A percentile compares a stretch with the other conserved stretches of the same genome.
These are phyloP conservation scores for Scaptodrosophila lebanonensis DNA, from an alignment of 1,140 invertebrate genomes.

Conservation along the genomic window DNA sequence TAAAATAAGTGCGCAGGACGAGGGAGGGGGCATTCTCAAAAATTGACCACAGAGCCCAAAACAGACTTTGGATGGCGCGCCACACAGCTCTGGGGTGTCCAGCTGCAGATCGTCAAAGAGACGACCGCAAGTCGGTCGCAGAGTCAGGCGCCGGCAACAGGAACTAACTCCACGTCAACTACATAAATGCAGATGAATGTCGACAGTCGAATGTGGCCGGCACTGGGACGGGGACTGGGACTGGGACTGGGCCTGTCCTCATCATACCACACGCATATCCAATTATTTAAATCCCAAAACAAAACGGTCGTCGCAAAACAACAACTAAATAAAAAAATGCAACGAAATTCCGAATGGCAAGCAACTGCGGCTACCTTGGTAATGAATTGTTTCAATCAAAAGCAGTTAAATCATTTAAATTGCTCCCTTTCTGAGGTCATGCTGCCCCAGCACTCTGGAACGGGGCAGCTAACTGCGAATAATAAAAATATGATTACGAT, in stretches of 20 bases:
- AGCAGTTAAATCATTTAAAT: constrained; percentile 69
- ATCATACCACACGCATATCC: constrained; percentile 69
- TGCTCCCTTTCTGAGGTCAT: constrained; percentile 7
- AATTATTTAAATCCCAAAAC: constrained; percentile 71
- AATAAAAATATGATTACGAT: constrained; percentile 76
- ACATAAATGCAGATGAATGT: constrained; percentile 55
- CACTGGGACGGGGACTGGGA: no score
- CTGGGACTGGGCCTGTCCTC: constrained; percentile 1
- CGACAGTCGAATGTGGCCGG: constrained; percentile 12
- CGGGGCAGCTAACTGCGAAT: constrained; percentile 65
- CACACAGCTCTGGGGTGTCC: constrained; percentile 16
- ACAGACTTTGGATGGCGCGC: no score
- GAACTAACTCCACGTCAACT: constrained; percentile 51
- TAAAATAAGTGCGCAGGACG: no score
- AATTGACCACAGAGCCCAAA: no score
- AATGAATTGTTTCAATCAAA: constrained; percentile 76
- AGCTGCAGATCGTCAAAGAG: constrained; percentile 29
- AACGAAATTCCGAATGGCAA: background rate
- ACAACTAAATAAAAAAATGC: background rate
- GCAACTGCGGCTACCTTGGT: constrained; percentile 24
- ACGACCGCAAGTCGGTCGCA: background rate
- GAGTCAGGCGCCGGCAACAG: constrained; percentile 26
- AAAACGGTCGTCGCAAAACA: no score
- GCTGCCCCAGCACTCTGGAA: background rate
- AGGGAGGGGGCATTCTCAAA: no score